Conservation (phyloP, 2,797 vertebrate species). For the Scarus forsteni region DNA sequence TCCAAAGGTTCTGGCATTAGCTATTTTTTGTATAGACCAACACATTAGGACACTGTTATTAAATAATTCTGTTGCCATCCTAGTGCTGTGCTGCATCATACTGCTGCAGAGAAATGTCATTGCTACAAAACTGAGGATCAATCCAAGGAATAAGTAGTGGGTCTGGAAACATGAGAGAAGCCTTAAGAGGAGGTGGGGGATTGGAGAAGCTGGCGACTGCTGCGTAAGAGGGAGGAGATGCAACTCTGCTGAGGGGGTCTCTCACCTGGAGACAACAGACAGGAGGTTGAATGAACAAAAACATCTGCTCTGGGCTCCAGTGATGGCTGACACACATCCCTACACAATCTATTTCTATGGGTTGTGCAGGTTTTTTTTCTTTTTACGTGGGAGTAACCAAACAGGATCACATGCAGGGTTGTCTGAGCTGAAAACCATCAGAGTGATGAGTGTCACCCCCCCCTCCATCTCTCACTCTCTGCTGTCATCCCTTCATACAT, state of each 20-base stretch:
- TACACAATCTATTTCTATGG: conserved; percentile 51
- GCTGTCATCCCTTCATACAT: conserved; percentile 53
- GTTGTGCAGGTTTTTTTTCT: conserved; percentile 44
- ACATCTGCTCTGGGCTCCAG: conserved; percentile 29
- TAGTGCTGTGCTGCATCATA: conserved; percentile 36
- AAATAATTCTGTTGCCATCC: conserved; percentile 33
- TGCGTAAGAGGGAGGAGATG: conserved; percentile 49
- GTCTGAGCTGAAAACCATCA: conserved; percentile 66
- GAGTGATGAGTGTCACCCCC: conserved; percentile 55
- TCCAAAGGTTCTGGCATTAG: conserved; percentile 14
- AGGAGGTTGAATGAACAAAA: conserved; percentile 55
- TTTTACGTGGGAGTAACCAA: conserved; percentile 52
- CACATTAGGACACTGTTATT: conserved; percentile 24
- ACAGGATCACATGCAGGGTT: conserved; percentile 59
- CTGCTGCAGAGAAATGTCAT: conserved; percentile 62
- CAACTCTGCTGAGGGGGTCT: conserved; percentile 51
- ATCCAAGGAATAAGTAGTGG: conserved; percentile 52
- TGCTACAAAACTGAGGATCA: conserved; percentile 51
- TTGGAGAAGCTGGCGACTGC: conserved; percentile 42
- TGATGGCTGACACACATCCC: conserved; percentile 43
- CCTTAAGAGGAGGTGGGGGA: conserved; percentile 34
- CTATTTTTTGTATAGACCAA: conserved; percentile 19
- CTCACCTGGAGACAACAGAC: conserved; percentile 73
- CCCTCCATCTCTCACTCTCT: conserved; percentile 1
- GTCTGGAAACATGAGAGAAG: conserved; percentile 42